Evolutionary conservation across 2,888 invertebrate genomes (phyloP).

Genomic region (Allygus modestus): DNA sequence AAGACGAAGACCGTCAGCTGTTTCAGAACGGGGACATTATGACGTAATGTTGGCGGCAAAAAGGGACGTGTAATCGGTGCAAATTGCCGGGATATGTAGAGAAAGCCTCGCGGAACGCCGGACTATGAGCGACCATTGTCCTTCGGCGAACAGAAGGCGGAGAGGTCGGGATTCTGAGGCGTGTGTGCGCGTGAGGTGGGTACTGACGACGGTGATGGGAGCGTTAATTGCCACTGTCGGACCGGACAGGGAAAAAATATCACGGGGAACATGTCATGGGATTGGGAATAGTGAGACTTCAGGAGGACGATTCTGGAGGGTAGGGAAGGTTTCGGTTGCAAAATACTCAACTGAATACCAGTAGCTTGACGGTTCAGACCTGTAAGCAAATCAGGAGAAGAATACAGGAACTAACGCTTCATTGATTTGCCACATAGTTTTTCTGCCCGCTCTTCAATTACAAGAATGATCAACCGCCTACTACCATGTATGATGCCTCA

Average conservation of each 20-base stretch:
- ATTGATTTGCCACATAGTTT: too few relatives aligned
- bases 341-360: too few relatives aligned
- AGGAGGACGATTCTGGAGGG: too few relatives aligned
- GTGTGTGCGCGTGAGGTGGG: neutral
- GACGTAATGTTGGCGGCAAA: constrained; percentile 47
- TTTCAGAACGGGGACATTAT: constrained; percentile 26
- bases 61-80: constrained; percentile 50
- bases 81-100: constrained; percentile 53
- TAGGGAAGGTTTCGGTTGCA: too few relatives aligned
- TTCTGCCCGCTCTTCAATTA: too few relatives aligned
- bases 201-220: neutral
- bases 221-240: neutral
- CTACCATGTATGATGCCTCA: too few relatives aligned
- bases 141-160: constrained; percentile 28
- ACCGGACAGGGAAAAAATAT: too few relatives aligned
- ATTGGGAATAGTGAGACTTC: too few relatives aligned
- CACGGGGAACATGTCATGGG: neutral
- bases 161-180: neutral
- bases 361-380: too few relatives aligned
- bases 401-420: too few relatives aligned
- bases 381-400: too few relatives aligned
- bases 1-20: constrained; percentile 28
- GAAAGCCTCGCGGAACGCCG: constrained; percentile 38
- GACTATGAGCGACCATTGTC: constrained; percentile 44
- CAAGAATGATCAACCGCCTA: too few relatives aligned